phyloP scores from a whole-genome alignment of 2,888 invertebrate species.

The Artemia sinica region DNA sequence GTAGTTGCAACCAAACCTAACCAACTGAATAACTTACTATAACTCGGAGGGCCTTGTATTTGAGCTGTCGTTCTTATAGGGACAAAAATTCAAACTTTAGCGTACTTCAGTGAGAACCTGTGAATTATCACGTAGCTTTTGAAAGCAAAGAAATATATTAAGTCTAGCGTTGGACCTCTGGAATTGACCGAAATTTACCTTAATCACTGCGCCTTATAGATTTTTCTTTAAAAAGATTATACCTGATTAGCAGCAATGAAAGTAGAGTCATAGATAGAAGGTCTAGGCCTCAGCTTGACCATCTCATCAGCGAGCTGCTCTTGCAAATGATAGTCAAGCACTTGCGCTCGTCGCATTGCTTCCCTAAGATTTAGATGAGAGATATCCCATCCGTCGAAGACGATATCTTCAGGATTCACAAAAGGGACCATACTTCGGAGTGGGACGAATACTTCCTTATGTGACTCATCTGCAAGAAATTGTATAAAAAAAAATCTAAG shows the following conservation, averaged over 20 bases:
- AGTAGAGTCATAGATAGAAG: constrained; percentile 69
- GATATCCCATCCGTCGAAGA: constrained; percentile 81
- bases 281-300: constrained; percentile 54
- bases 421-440: constrained; percentile 59
- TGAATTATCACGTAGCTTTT: neutral
- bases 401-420: constrained; percentile 69
- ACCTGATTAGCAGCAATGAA: constrained; percentile 93
- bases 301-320: constrained; percentile 38
- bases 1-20: too few relatives aligned
- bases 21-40: too few relatives aligned
- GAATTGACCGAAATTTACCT: constrained; percentile 50
- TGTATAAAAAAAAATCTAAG: too few relatives aligned
- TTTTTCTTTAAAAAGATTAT: constrained; percentile 67
- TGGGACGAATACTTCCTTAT: constrained; percentile 54
- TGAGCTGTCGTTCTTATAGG: too few relatives aligned
- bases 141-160: constrained; percentile 24
- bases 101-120: neutral
- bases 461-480: constrained; percentile 32
- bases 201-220: constrained; percentile 52
- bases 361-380: constrained; percentile 64
- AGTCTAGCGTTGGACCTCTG: constrained; percentile 70
- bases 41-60: too few relatives aligned
- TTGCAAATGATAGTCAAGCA: constrained; percentile 63
- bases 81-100: too few relatives aligned
- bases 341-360: constrained; percentile 68